Percentiles rank a stretch among this genome's conserved stretches.
Conservation (phyloP, 2,113 vertebrate genomes). For the Typhlomys cinereus region DNA sequence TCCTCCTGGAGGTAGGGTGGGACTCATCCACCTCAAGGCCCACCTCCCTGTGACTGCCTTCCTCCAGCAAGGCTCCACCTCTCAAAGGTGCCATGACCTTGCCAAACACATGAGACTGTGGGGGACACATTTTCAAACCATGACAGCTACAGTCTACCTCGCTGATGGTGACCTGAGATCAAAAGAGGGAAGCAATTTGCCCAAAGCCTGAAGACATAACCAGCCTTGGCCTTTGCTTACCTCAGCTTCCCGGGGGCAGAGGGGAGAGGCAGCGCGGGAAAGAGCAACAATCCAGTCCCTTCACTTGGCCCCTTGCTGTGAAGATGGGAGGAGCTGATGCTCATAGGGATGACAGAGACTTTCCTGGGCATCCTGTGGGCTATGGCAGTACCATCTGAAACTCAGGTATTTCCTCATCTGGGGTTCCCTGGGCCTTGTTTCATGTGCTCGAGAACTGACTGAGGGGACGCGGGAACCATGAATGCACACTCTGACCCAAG, state of each 20-base stretch:
- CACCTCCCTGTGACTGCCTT: no score
- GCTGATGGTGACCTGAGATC: background rate
- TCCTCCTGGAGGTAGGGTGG: no score
- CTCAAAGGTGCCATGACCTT: no score
- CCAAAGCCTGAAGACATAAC: background rate
- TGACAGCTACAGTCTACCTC: background rate
- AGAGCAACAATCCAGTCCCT: background rate
- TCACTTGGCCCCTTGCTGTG: background rate
- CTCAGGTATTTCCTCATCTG: background rate
- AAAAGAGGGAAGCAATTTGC: background rate
- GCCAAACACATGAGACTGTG: no score
- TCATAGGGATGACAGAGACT: background rate
- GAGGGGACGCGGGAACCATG: rapidly evolving
- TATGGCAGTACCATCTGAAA: background rate
- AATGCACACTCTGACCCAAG: rapidly evolving
- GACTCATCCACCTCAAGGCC: no score
- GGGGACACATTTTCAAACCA: no score
- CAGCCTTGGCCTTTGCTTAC: background rate
- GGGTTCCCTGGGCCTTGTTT: background rate
- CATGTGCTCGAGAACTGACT: background rate
- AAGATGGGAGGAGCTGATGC: background rate
- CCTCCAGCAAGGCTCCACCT: no score
- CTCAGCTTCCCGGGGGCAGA: background rate
- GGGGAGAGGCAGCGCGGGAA: background rate
- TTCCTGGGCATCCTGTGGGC: background rate